These are phyloP conservation scores for Microchrysa polita DNA, from an alignment of 2,888 invertebrate genomes.

Conservation along the genomic window DNA sequence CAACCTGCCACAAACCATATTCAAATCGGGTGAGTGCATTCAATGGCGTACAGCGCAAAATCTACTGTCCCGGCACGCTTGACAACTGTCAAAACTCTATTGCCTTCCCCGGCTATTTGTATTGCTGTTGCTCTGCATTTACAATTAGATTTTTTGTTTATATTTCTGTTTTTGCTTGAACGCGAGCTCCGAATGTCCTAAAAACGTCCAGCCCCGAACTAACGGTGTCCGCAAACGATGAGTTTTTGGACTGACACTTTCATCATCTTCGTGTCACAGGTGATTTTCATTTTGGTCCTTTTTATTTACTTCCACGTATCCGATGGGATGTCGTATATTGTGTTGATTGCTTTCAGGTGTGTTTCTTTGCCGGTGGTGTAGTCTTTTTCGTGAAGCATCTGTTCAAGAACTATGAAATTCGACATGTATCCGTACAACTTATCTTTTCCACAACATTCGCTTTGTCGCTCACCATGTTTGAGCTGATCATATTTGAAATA, in stretches of 20 bases:
- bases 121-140: too few relatives aligned
- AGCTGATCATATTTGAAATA: constrained; percentile 99
- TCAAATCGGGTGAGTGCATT: not conserved
- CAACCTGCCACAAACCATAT: too few relatives aligned
- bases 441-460: constrained; percentile 97
- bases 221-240: constrained; percentile 67
- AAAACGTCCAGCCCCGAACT: not conserved
- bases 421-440: constrained; percentile 91
- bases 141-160: constrained; percentile 17
- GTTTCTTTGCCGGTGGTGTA: constrained; percentile 98
- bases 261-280: constrained; percentile 85
- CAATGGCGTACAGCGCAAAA: not conserved
- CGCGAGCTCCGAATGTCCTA: not conserved
- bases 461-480: constrained; percentile 98
- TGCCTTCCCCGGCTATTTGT: constrained; percentile 17
- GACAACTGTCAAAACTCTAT: not conserved
- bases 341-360: constrained; percentile 68
- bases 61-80: not conserved
- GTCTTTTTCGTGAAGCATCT: constrained; percentile 97
- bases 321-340: too few relatives aligned
- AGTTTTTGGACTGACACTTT: constrained; percentile 85
- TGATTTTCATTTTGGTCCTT: constrained; percentile 54
- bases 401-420: constrained; percentile 97
- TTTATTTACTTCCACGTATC: constrained; percentile 21
- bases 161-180: not conserved